Evolutionary conservation across 2,113 vertebrate species (phyloP), one percentile per base, ranked within the genome.

Genomic region (Rousettus leschenaultii): DNA sequence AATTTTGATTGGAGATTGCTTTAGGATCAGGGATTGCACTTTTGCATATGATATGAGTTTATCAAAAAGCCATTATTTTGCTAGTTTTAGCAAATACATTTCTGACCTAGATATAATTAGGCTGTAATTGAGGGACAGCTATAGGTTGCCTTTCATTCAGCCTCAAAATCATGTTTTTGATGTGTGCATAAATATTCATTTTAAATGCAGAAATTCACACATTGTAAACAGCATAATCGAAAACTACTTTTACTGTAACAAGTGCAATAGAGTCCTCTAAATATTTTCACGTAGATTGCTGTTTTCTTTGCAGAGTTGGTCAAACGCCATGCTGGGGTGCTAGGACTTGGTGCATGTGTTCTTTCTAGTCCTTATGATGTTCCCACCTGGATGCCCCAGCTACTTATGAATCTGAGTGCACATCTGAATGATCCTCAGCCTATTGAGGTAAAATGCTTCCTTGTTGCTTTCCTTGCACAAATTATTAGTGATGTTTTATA

Each of bases 301-400:
- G 3, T 88, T 96, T 91, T 66, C 15, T 33, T 97, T 97, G 55
- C 93, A 99, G 99, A 99, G 96, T 95, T 99, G 97, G 99, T 99
- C 55, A 99, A 98, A 15, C 99, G 99, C 38, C 99, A 99, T 6
- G 99, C 99, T 1, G 99, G 99, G 1, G 99, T 99, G n/a, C 99
- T 99, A 0, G 99, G 99, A 80, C 98, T 99, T 43, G 99, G 99
- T 6, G 99, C 99, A 0, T 99, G 99, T 87, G 99, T 99, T 95
- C 99, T 99, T 53, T 99, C 99, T 61, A 99, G 99, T 83, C 99
- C 99, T 0, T 99, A 99, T 0, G 99, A 99, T 24, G 99, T 99
- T 15, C 99, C 99, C 86, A 99, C 99, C 78, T 99, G 99, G 99
- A 99, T 99, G 99, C 99, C 99, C 43, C 99, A 99, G 97, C 99